phyloP scores from a whole-genome alignment of 2,888 invertebrate genomes.

The Bhutanitis thaidina region DNA sequence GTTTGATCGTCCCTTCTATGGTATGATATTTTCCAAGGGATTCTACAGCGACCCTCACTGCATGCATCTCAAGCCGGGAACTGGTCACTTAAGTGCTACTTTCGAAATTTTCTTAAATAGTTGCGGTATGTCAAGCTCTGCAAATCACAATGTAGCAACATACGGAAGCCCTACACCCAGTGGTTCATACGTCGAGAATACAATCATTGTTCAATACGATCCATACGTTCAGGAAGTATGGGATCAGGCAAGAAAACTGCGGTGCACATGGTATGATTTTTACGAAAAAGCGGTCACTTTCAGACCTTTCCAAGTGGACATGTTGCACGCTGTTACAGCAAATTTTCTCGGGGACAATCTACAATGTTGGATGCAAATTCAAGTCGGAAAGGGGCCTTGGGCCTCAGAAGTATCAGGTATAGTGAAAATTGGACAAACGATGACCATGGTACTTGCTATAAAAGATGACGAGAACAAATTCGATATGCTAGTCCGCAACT shows the following conservation, averaged over 20 bases:
- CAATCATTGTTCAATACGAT: conserved; percentile 96
- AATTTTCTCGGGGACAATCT: conserved; percentile 97
- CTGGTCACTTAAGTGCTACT: conserved; percentile 93
- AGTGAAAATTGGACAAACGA: conserved; percentile 97
- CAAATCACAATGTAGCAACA: conserved; percentile 90
- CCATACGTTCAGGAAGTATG: conserved; percentile 97
- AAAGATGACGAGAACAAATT: conserved; percentile 98
- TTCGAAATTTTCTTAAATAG: conserved; percentile 96
- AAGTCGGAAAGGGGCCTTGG: conserved; percentile 97
- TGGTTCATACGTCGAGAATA: conserved; percentile 96
- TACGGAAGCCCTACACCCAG: conserved; percentile 94
- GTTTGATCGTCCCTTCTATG: conserved; percentile 96
- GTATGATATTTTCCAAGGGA: conserved; percentile 97
- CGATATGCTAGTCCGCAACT: conserved; percentile 96
- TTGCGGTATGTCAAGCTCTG: conserved; percentile 96
- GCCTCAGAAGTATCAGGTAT: conserved; percentile 98
- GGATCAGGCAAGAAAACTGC: conserved; percentile 95
- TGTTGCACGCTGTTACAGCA: conserved; percentile 96
- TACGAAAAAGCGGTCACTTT: conserved; percentile 97
- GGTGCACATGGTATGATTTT: conserved; percentile 98
- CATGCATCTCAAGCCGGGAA: conserved; percentile 94
- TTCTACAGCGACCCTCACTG: conserved; percentile 95
- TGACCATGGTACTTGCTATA: conserved; percentile 97
- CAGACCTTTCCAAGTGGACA: conserved; percentile 97
- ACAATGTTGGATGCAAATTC: conserved; percentile 99